Percentiles rank a stretch among this genome's conserved stretches.
Conservation (phyloP, 2,797 vertebrate species). For the Monodelphis domestica region DNA sequence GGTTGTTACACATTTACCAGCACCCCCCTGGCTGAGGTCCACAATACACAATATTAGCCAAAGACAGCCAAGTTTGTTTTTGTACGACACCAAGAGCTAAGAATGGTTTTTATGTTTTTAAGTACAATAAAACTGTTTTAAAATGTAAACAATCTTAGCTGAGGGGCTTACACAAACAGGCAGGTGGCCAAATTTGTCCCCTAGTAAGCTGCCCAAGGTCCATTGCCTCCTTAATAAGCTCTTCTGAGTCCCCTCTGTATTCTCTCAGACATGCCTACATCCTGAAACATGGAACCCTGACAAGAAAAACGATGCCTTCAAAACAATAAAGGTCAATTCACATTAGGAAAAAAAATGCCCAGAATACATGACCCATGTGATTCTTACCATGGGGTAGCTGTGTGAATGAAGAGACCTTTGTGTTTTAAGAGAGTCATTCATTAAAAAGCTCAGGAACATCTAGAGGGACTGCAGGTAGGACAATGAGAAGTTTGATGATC, state of each 20-base stretch:
- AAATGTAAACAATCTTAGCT: background rate
- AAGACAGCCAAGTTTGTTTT: background rate
- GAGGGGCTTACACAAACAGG: background rate
- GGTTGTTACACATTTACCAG: background rate
- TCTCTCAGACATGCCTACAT: background rate
- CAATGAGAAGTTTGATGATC: background rate
- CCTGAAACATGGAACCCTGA: background rate
- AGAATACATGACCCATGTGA: background rate
- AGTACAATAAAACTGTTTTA: background rate
- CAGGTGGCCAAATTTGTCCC: background rate
- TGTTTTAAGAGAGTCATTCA: background rate
- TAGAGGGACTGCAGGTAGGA: background rate
- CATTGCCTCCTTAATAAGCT: background rate
- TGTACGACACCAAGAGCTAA: background rate
- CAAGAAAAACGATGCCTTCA: background rate
- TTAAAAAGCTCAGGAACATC: background rate
- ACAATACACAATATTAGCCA: background rate
- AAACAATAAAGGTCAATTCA: background rate
- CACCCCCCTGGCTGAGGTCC: background rate
- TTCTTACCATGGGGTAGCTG: background rate
- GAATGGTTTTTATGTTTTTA: background rate
- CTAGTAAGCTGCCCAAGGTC: background rate
- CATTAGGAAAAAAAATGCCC: background rate
- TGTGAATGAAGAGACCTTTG: background rate
- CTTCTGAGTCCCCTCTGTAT: background rate